Conservation (phyloP, 2,888 invertebrate species). For the Rhodophaea formosa region DNA sequence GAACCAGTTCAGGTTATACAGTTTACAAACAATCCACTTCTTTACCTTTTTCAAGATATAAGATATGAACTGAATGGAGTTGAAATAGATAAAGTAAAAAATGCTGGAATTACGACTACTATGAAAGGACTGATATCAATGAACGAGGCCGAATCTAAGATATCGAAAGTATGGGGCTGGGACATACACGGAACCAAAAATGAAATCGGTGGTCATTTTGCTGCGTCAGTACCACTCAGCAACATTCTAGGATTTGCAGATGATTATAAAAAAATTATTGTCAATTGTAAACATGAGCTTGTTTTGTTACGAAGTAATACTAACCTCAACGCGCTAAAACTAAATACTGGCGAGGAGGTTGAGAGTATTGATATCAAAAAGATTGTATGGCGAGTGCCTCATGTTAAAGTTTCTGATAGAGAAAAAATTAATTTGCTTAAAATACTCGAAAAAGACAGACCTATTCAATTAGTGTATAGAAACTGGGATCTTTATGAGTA, state of each 20-base stretch:
- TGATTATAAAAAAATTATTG: neutral
- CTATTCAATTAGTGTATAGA: neutral
- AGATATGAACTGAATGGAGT: neutral
- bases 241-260: neutral
- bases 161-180: neutral
- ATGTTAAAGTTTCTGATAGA: neutral
- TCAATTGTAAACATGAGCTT: neutral
- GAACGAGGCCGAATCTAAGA: neutral
- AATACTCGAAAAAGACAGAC: neutral
- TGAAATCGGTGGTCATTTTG: neutral
- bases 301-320: neutral
- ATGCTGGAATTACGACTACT: neutral
- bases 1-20: neutral
- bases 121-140: neutral
- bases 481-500: slow-evolving; percentile 1
- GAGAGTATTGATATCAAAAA: neutral
- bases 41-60: neutral
- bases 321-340: neutral
- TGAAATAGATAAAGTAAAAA: neutral
- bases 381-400: neutral
- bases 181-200: neutral
- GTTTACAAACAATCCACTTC: neutral
- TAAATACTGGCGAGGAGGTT: neutral
- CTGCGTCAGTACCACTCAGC: neutral
- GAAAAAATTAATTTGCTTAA: slow-evolving; percentile 4